phyloP scores from a whole-genome alignment of 1,140 invertebrate genomes.

The Mycetomoellerius zeteki region DNA sequence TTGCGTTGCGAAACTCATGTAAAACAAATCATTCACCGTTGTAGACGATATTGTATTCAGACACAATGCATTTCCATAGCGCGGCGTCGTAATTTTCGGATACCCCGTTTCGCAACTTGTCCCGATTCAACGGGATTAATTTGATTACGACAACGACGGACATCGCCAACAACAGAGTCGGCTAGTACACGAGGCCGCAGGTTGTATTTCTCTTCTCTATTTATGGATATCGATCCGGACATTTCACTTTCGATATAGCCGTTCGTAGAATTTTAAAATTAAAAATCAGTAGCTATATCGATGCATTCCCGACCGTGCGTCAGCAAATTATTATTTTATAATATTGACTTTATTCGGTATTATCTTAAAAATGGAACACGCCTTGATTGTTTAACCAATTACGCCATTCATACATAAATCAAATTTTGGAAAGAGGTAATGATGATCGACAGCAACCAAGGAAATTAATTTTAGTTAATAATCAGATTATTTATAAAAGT shows the following conservation, averaged over 20 bases:
- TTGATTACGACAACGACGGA: slow-evolving; percentile 52
- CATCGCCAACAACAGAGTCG: slow-evolving; percentile 25
- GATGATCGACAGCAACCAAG: background rate
- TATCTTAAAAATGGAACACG: background rate
- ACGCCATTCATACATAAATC: background rate
- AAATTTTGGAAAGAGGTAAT: background rate
- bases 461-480: background rate
- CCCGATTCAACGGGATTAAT: slow-evolving; percentile 44
- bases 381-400: background rate
- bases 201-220: slow-evolving; percentile 48
- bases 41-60: slow-evolving; percentile 35
- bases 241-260: slow-evolving; percentile 61
- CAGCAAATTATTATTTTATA: background rate
- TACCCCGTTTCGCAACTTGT: slow-evolving; percentile 42
- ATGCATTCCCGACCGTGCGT: too few relatives aligned
- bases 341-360: background rate
- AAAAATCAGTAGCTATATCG: background rate
- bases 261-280: slow-evolving; percentile 29
- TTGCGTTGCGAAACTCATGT: slow-evolving; percentile 40
- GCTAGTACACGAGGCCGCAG: background rate
- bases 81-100: slow-evolving; percentile 53
- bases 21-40: slow-evolving; percentile 54
- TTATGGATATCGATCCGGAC: slow-evolving; percentile 56
- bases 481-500: too few relatives aligned
- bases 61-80: slow-evolving; percentile 51